These are phyloP conservation scores for Halichondria panicea DNA, from an alignment of 37 sponge, comb jelly and placozoan species.

Conservation along the genomic window DNA sequence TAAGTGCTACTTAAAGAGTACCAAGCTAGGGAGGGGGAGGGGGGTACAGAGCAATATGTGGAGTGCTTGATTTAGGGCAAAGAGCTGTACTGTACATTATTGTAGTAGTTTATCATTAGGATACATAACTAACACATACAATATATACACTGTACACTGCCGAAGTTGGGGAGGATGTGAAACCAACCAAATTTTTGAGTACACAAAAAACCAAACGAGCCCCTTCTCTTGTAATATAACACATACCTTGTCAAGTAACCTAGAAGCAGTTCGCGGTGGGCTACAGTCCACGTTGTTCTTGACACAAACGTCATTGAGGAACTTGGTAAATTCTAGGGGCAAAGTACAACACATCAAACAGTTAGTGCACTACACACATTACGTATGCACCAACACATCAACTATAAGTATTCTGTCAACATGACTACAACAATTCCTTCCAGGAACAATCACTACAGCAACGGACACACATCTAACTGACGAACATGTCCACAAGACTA, in stretches of 20 bases:
- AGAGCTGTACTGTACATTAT: neutral
- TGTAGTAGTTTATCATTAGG: neutral
- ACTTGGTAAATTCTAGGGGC: constrained; percentile 65
- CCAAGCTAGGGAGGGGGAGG: neutral
- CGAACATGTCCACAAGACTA: neutral
- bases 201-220: neutral
- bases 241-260: constrained; percentile 94
- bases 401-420: neutral
- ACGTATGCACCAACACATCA: neutral
- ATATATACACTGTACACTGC: neutral
- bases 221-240: neutral
- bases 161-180: neutral
- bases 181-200: too few relatives aligned
- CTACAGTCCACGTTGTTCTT: constrained; percentile 88
- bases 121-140: neutral
- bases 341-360: constrained; percentile 14
- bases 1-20: neutral
- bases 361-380: neutral
- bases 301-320: constrained; percentile 83
- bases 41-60: neutral
- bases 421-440: neutral
- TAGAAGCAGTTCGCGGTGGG: constrained; percentile 83
- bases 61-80: neutral
- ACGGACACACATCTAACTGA: neutral
- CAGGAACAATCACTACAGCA: neutral